These are phyloP conservation scores for Sylvia atricapilla DNA, from an alignment of 2,113 vertebrate genomes.

Conservation along the genomic window DNA sequence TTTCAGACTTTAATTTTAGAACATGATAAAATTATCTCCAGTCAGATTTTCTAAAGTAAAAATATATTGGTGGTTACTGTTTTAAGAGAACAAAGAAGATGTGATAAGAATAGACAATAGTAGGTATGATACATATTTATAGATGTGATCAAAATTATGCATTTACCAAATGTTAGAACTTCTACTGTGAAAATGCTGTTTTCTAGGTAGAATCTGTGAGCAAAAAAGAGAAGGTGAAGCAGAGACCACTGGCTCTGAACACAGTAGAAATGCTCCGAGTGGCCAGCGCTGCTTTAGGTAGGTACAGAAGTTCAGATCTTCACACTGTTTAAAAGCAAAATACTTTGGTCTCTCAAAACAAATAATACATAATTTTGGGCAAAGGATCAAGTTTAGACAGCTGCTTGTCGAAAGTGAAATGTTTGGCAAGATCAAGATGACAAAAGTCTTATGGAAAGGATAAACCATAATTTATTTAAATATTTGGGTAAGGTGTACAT, in stretches of 20 bases:
- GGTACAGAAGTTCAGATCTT: slow-evolving; percentile 31
- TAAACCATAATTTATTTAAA: not conserved
- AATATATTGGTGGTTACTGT: not conserved
- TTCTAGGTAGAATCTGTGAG: slow-evolving; percentile 90
- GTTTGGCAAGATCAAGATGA: not conserved
- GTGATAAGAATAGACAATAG: not conserved
- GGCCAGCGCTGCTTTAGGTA: slow-evolving; percentile 92
- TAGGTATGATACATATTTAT: not conserved
- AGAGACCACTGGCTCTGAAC: slow-evolving; percentile 93
- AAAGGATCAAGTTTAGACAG: not conserved
- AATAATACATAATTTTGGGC: not conserved
- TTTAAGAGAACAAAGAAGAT: not conserved
- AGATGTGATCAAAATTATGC: not conserved
- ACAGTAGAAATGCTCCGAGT: slow-evolving; percentile 97
- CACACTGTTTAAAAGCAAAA: not conserved
- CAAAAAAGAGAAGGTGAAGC: slow-evolving; percentile 95
- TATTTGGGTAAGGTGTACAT: not conserved
- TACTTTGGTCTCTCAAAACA: not conserved
- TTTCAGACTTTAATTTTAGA: not conserved
- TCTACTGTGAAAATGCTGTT: slow-evolving; percentile 21
- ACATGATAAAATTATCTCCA: not conserved
- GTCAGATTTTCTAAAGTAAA: not conserved
- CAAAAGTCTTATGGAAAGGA: not conserved
- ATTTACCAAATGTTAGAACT: not conserved
- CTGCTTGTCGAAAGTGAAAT: not conserved